These are phyloP conservation scores for Rhabdomys dilectus DNA, from an alignment of 2,113 vertebrate genomes.

Conservation along the genomic window DNA sequence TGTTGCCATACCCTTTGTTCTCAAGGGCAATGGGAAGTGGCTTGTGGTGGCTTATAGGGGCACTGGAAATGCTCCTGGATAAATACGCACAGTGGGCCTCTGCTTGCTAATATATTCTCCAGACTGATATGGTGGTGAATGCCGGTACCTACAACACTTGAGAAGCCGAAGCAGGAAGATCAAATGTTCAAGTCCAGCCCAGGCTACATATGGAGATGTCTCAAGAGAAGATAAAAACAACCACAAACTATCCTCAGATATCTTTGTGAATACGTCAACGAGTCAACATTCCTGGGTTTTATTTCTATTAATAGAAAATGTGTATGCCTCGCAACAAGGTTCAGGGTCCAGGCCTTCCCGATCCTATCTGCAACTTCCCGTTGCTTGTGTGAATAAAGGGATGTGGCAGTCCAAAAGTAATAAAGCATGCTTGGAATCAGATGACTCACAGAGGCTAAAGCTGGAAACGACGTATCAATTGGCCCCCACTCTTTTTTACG, in stretches of 20 bases:
- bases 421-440: background rate
- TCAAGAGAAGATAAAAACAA: background rate
- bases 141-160: too few relatives aligned
- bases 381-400: background rate
- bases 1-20: background rate
- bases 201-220: background rate
- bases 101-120: constrained; percentile 9
- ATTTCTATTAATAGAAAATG: constrained; percentile 44
- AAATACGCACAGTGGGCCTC: background rate
- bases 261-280: background rate
- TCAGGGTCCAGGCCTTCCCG: constrained; percentile 11
- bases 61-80: background rate
- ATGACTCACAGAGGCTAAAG: background rate
- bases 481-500: background rate
- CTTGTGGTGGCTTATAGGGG: background rate
- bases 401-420: background rate
- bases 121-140: background rate
- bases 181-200: background rate
- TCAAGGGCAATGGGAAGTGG: background rate
- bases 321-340: background rate
- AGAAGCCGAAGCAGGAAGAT: background rate
- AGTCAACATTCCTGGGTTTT: background rate
- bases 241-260: constrained; percentile 2
- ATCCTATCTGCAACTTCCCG: background rate
- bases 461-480: background rate